Percentiles rank a stretch among this genome's conserved stretches.
phyloP scores from a whole-genome alignment of 2,888 invertebrate species.

The Drosophila setosimentum region DNA sequence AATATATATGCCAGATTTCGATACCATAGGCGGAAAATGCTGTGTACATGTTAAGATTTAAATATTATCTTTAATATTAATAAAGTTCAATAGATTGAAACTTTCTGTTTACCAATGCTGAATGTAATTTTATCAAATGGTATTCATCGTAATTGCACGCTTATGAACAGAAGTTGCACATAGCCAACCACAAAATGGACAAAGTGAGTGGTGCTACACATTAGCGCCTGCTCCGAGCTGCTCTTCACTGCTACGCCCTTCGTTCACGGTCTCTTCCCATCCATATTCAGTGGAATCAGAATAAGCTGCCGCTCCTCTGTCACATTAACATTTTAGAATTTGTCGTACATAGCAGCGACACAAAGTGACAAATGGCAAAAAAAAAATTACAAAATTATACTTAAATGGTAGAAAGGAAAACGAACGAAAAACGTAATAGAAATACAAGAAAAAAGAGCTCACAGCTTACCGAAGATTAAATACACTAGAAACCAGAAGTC shows the following conservation, averaged over 20 bases:
- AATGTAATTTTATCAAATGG: conserved; percentile 74
- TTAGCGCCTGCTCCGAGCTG: conserved; percentile 46
- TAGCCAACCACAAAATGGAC: conserved; percentile 9
- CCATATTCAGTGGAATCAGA: conserved; percentile 45
- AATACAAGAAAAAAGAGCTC: background rate
- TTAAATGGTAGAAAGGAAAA: conserved; percentile 54
- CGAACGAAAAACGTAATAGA: conserved; percentile 2
- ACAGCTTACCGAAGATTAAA: background rate
- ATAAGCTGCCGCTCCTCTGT: conserved; percentile 52
- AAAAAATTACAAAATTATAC: conserved; percentile 61
- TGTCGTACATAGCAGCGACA: conserved; percentile 42
- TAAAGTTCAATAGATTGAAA: conserved; percentile 33
- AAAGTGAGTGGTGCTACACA: conserved; percentile 40
- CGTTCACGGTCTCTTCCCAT: background rate
- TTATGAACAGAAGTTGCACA: conserved; percentile 43
- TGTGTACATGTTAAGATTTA: background rate
- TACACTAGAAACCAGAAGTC: background rate
- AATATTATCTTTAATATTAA: background rate
- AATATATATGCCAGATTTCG: background rate
- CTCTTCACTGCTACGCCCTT: background rate
- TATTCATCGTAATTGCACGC: conserved; percentile 76
- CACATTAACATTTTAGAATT: conserved; percentile 75
- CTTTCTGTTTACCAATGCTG: conserved; percentile 53
- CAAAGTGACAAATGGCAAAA: conserved; percentile 72
- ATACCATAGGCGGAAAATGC: background rate